A percentile compares a stretch with the other conserved stretches of the same genome.
Conservation (phyloP, 2,888 invertebrate species). For the Sepioteuthis lessoniana region DNA sequence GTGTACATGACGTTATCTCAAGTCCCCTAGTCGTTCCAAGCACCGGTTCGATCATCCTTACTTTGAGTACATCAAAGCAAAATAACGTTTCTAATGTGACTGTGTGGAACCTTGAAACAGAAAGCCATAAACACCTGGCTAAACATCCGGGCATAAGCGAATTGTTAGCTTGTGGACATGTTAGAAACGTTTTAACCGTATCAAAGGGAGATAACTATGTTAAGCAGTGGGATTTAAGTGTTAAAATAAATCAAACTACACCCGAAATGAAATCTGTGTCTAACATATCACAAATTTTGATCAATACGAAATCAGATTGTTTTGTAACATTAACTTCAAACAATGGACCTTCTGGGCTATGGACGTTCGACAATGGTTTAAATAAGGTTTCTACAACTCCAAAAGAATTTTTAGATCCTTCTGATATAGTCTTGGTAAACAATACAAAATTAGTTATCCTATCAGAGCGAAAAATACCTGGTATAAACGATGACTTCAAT, state of each 20-base stretch:
- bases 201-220: constrained; percentile 66
- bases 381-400: constrained; percentile 65
- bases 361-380: constrained; percentile 68
- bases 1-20: constrained; percentile 65
- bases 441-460: constrained; percentile 70
- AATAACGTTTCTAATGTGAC: constrained; percentile 69
- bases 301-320: constrained; percentile 68
- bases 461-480: constrained; percentile 68
- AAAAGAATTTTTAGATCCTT: constrained; percentile 68
- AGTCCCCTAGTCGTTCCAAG: constrained; percentile 66
- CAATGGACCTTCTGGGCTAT: constrained; percentile 71
- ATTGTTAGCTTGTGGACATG: constrained; percentile 68
- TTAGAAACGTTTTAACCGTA: constrained; percentile 70
- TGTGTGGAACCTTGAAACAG: constrained; percentile 74
- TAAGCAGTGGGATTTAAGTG: constrained; percentile 71
- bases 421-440: constrained; percentile 69
- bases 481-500: constrained; percentile 61
- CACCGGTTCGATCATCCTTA: constrained; percentile 70
- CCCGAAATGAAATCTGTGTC: constrained; percentile 67
- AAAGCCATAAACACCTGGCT: constrained; percentile 74
- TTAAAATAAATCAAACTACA: constrained; percentile 66
- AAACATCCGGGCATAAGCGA: constrained; percentile 66
- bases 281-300: constrained; percentile 67
- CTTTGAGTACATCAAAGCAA: constrained; percentile 64
- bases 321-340: constrained; percentile 69